Evolutionary conservation across 2,113 vertebrate species (phyloP).

Genomic region (Lepisosteus osseus): DNA sequence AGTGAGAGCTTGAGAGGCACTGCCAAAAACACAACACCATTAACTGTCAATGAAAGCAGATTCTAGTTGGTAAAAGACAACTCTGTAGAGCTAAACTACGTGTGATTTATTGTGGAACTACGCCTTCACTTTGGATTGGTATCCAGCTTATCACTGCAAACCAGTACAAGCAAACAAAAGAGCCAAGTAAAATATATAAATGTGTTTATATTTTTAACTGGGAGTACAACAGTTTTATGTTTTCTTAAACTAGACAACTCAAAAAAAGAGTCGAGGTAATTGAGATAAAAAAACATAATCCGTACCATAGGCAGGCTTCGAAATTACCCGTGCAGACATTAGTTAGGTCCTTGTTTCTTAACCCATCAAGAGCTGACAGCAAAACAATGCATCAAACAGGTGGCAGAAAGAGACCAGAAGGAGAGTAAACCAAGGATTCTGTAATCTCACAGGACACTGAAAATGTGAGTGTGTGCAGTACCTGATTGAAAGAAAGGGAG

Average conservation of each 20-base stretch:
- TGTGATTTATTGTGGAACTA: not conserved
- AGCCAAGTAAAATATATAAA: too few relatives aligned
- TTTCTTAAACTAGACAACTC: too few relatives aligned
- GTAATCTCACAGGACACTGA: not conserved
- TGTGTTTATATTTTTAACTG: too few relatives aligned
- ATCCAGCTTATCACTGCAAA: conserved; percentile 6
- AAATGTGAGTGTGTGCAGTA: not conserved
- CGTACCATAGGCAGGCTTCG: too few relatives aligned
- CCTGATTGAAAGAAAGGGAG: not conserved
- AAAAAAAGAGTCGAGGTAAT: too few relatives aligned
- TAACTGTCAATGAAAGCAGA: not conserved
- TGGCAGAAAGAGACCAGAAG: not conserved
- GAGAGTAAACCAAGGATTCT: not conserved
- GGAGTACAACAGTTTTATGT: too few relatives aligned
- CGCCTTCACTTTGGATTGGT: not conserved
- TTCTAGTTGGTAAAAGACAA: not conserved
- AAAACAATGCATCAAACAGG: not conserved
- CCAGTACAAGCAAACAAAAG: not conserved
- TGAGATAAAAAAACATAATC: too few relatives aligned
- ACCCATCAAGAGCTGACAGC: not conserved
- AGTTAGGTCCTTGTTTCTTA: not conserved
- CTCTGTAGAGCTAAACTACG: not conserved
- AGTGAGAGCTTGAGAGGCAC: not conserved
- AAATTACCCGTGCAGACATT: too few relatives aligned
- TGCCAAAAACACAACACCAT: not conserved